phyloP scores from a whole-genome alignment of 2,888 invertebrate genomes.

The Eupithecia tripunctaria region DNA sequence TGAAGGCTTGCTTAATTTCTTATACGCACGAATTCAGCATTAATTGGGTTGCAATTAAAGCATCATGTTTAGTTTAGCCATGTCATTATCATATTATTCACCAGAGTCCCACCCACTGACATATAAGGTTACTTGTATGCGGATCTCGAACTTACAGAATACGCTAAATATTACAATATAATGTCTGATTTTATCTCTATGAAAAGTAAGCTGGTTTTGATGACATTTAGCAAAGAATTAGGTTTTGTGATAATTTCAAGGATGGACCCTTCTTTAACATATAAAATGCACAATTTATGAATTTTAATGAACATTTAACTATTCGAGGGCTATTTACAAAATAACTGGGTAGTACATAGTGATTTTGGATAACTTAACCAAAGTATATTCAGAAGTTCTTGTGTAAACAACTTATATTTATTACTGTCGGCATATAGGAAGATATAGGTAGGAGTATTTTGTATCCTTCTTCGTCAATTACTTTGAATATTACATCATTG shows the following conservation, averaged over 20 bases:
- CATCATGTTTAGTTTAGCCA: constrained; percentile 58
- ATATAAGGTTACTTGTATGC: constrained; percentile 40
- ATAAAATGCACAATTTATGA: neutral
- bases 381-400: neutral
- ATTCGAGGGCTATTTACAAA: neutral
- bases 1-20: constrained; percentile 79
- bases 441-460: constrained; percentile 12
- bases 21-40: constrained; percentile 71
- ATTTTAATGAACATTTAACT: neutral
- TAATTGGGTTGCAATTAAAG: constrained; percentile 72
- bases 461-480: constrained; percentile 38
- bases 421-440: neutral
- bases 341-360: neutral
- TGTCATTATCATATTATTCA: constrained; percentile 55
- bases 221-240: constrained; percentile 12
- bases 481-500: constrained; percentile 38
- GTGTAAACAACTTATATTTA: constrained; percentile 3
- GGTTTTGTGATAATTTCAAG: neutral
- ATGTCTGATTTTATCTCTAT: neutral
- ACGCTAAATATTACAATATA: constrained; percentile 14
- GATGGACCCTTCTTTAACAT: neutral
- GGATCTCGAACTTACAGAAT: constrained; percentile 43
- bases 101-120: constrained; percentile 45
- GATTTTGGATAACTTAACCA: neutral
- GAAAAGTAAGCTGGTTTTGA: neutral